These are phyloP conservation scores for Hippopotamyrus pictus DNA, from an alignment of 2,797 vertebrate species.

Conservation along the genomic window DNA sequence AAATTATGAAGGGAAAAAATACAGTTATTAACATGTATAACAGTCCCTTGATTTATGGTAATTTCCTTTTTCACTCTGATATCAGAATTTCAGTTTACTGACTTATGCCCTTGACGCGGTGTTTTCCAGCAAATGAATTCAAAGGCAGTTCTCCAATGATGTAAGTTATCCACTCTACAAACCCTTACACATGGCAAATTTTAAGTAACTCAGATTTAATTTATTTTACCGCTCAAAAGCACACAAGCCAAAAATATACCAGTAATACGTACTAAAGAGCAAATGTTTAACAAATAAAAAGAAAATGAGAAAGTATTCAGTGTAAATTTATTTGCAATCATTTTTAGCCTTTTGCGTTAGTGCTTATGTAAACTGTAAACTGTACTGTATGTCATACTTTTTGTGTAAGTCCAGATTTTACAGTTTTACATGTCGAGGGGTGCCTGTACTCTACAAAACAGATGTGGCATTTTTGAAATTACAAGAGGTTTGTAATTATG, in stretches of 20 bases:
- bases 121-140: not conserved
- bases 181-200: not conserved
- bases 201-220: not conserved
- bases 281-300: not conserved
- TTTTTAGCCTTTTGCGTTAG: not conserved
- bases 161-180: not conserved
- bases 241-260: not conserved
- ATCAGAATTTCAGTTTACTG: not conserved
- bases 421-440: not conserved
- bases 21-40: not conserved
- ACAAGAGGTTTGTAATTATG: not conserved
- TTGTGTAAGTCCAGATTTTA: not conserved
- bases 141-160: not conserved
- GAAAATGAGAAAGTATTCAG: not conserved
- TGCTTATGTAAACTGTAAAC: not conserved
- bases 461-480: not conserved
- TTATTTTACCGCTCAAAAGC: not conserved
- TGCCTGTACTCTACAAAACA: not conserved
- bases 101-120: not conserved
- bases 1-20: not conserved
- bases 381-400: not conserved
- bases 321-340: not conserved
- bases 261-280: not conserved
- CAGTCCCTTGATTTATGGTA: not conserved
- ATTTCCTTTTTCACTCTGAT: not conserved